Base-by-base conservation (phyloP, 2,888 invertebrate species). In the Chouioia cunea region DNA sequence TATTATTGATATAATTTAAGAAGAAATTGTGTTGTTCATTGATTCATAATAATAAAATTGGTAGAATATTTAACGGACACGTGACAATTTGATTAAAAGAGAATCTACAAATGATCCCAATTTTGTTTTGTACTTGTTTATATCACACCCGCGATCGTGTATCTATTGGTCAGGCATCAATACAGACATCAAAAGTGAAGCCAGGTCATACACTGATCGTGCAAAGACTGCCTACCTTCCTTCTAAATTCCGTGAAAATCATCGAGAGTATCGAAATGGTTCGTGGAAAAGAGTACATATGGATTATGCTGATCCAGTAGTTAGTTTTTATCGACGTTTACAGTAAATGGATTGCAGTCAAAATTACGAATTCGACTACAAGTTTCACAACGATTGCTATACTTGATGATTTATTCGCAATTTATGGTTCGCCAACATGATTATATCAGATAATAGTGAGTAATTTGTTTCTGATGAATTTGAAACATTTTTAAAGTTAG, bases 391-490 rank as follows among this genome's bases (percentile, higher is more conserved):
- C 68, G 14, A 72, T 66, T 10, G 23, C 4, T 15, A 68, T 71
- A n/a, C 15, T 72, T n/a, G 59, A 68, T 14, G 52, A 63, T 0
- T 16, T 75, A 18, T 75, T 73, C 16, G 54, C 75, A n/a, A 47
- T 52, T 0, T 72, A 68, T 44, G 69, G 74, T 1, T 59, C 62
- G n/a, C 73, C 70, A 22, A 46, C 8, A 74, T 70, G 0, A 12
- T 73, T 12, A 69, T 74, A 14, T 69, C 65, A 0, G 73, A 75
- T 44, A 74, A 74, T 16, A 12, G n/a, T 4, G 4, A 47, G 12
- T 12, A 47, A 47, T 75, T 75, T 48, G 71, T 71, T 3, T 72
- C 71, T 0, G 43, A 56, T 12, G 73, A 73, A 44, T 73, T 75
- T 44, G 43, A 43, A 57, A 20, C 27, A 2, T 75, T 73, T 43